These are phyloP conservation scores for Linnaemya vulpina DNA, from an alignment of 2,888 invertebrate species.

Conservation along the genomic window DNA sequence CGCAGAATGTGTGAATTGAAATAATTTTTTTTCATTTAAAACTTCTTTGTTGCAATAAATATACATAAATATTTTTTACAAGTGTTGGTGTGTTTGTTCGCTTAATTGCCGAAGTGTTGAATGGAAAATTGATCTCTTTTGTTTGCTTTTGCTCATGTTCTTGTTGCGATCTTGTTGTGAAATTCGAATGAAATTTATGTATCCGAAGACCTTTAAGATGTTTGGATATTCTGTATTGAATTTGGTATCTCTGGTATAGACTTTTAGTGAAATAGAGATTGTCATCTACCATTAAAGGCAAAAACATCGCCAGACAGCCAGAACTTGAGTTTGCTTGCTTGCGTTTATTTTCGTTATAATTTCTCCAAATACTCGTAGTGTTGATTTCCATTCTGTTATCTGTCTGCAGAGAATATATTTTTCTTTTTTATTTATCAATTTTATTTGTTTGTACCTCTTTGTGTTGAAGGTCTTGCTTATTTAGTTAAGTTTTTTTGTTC, in stretches of 20 bases:
- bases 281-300: conserved; percentile 61
- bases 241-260: conserved; percentile 34
- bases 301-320: conserved; percentile 43
- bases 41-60: conserved; percentile 26
- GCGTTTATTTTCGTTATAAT: conserved; percentile 23
- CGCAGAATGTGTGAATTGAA: neutral
- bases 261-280: conserved; percentile 49
- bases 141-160: conserved; percentile 1
- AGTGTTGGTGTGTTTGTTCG: conserved; percentile 13
- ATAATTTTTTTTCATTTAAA: conserved; percentile 1
- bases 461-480: conserved; percentile 27
- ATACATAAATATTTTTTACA: neutral
- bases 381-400: conserved; percentile 45
- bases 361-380: conserved; percentile 45
- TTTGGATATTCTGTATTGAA: conserved; percentile 48
- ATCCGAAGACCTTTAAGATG: conserved; percentile 33
- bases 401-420: neutral
- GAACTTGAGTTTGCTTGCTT: neutral
- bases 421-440: conserved; percentile 16
- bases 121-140: conserved; percentile 48
- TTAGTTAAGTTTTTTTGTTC: conserved; percentile 40
- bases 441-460: conserved; percentile 37
- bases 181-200: conserved; percentile 59
- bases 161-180: conserved; percentile 12
- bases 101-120: conserved; percentile 49